These are phyloP conservation scores for Chelmon rostratus DNA, from an alignment of 2,797 vertebrate genomes.

Conservation along the genomic window DNA sequence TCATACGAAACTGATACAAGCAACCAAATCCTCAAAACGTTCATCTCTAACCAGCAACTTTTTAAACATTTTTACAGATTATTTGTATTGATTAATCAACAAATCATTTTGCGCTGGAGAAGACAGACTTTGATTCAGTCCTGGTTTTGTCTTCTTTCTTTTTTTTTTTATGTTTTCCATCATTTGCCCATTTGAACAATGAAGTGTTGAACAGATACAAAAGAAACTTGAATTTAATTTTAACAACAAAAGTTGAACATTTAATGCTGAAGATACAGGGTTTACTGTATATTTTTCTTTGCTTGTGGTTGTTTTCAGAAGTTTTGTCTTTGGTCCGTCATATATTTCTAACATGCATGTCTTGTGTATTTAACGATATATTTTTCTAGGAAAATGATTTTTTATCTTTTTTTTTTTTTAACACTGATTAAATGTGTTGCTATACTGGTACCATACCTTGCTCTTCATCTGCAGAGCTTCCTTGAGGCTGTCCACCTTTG, in stretches of 20 bases:
- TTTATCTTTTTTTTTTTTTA: constrained; percentile 43
- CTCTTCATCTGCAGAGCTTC: constrained; percentile 42
- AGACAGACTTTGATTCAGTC: constrained; percentile 19
- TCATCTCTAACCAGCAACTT: constrained; percentile 24
- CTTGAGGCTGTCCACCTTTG: constrained; percentile 41
- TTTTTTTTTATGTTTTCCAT: constrained; percentile 1
- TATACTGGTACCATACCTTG: constrained; percentile 63
- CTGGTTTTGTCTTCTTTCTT: constrained; percentile 2
- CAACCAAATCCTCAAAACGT: constrained; percentile 20
- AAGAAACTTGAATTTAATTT: constrained; percentile 75
- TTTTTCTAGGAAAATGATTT: constrained; percentile 70
- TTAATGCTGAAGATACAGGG: constrained; percentile 63
- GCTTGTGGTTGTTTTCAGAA: constrained; percentile 55
- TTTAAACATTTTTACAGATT: not conserved
- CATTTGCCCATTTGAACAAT: constrained; percentile 57
- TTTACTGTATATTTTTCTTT: constrained; percentile 55
- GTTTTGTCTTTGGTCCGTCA: constrained; percentile 63
- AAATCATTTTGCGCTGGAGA: not conserved
- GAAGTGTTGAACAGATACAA: constrained; percentile 58
- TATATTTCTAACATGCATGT: constrained; percentile 76
- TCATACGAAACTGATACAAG: constrained; percentile 22
- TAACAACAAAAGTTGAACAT: constrained; percentile 54
- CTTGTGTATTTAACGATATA: constrained; percentile 76
- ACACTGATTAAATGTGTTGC: constrained; percentile 67
- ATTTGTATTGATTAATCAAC: not conserved